These are phyloP conservation scores for Macrotrachela quadricornifera DNA, from an alignment of 1,140 invertebrate species.

Conservation along the genomic window DNA sequence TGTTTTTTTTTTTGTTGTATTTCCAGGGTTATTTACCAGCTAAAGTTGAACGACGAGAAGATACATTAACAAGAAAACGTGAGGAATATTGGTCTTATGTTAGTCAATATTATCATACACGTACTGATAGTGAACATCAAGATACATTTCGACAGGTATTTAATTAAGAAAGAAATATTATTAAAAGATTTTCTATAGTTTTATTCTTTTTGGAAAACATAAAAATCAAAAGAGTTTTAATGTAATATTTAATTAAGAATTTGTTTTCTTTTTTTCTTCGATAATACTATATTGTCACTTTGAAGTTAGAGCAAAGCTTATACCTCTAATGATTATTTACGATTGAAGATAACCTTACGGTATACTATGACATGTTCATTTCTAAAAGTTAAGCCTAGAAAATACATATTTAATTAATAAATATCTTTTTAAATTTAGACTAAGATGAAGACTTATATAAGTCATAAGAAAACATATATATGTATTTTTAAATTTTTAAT, in stretches of 20 bases:
- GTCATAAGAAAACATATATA: no score
- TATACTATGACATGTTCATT: no score
- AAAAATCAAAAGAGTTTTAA: neutral
- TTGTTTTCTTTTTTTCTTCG: neutral
- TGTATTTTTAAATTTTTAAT: no score
- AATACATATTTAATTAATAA: no score
- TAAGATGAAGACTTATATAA: no score
- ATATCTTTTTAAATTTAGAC: no score
- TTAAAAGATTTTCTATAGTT: neutral
- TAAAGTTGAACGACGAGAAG: constrained; percentile 56
- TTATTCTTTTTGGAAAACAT: neutral
- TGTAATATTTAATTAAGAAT: neutral
- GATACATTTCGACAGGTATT: constrained; percentile 70
- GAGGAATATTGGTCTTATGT: constrained; percentile 84
- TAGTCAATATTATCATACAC: constrained; percentile 78
- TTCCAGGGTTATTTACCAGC: constrained; percentile 66
- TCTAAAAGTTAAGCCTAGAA: no score
- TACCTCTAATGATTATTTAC: no score
- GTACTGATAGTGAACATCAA: constrained; percentile 68
- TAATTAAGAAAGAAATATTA: no score
- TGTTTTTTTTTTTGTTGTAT: constrained; percentile 3
- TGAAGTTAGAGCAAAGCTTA: no score
- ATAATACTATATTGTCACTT: no score
- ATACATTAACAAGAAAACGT: constrained; percentile 61
- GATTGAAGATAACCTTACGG: no score